These are phyloP conservation scores for Gopherus evgoodei DNA, from an alignment of 2,113 vertebrate species.

Conservation along the genomic window DNA sequence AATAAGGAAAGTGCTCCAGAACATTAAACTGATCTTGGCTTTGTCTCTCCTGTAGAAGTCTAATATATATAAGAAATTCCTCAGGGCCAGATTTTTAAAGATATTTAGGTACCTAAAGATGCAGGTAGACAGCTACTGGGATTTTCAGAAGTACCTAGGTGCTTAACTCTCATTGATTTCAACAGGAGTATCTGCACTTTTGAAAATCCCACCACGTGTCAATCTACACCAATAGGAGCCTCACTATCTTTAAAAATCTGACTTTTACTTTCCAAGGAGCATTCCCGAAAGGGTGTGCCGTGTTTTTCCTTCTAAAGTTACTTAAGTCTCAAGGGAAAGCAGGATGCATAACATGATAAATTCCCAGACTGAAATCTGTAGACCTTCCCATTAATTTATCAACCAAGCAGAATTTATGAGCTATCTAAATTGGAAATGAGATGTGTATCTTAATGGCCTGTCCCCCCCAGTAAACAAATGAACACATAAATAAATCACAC, in stretches of 20 bases:
- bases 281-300: background rate
- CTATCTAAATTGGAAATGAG: slow-evolving; percentile 55
- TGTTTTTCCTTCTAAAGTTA: slow-evolving; percentile 37
- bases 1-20: background rate
- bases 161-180: background rate
- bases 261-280: background rate
- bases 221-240: background rate
- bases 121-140: background rate
- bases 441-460: slow-evolving; percentile 12
- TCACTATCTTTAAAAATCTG: slow-evolving; percentile 43
- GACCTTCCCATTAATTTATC: slow-evolving; percentile 26
- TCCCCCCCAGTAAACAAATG: background rate
- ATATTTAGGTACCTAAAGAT: background rate
- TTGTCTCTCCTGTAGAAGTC: background rate
- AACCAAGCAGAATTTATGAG: slow-evolving; percentile 36
- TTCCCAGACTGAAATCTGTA: background rate
- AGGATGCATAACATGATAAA: background rate
- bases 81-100: background rate
- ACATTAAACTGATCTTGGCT: background rate
- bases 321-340: slow-evolving; percentile 16
- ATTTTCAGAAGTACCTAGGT: background rate
- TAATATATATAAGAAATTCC: background rate
- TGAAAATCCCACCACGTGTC: background rate
- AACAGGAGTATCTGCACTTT: background rate
- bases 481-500: slow-evolving; percentile 51